Evolutionary conservation across 2,797 vertebrate species (phyloP).

Genomic region (Ptychobarbus kaznakovi): DNA sequence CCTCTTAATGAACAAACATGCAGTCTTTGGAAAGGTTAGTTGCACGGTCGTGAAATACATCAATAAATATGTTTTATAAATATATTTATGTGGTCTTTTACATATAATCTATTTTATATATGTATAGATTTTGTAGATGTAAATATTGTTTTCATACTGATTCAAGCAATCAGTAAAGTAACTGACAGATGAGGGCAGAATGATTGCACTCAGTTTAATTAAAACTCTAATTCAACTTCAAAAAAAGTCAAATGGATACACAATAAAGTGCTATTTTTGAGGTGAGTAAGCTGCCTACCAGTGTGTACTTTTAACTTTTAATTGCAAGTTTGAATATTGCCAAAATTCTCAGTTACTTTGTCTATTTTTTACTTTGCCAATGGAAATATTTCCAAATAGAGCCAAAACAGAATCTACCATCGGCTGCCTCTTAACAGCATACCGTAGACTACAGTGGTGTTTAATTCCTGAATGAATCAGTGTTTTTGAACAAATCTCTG

Average conservation of each 20-base stretch:
- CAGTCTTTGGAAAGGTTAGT: slow-evolving; percentile 76
- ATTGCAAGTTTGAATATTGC: background rate
- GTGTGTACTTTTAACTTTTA: background rate
- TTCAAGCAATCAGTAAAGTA: background rate
- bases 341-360: background rate
- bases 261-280: background rate
- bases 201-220: background rate
- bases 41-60: slow-evolving; percentile 56
- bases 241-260: background rate
- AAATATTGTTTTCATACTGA: background rate
- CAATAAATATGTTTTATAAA: background rate
- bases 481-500: background rate
- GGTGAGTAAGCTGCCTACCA: background rate
- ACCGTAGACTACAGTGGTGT: background rate
- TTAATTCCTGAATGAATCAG: background rate
- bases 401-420: background rate
- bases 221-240: background rate
- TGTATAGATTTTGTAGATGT: background rate
- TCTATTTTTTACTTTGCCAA: background rate
- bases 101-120: background rate
- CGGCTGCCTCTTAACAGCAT: background rate
- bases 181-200: background rate
- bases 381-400: background rate
- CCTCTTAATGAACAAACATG: slow-evolving; percentile 72
- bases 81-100: background rate